A percentile compares a stretch with the other conserved stretches of the same genome.
Conservation (phyloP, 2,113 vertebrate species). For the Sturnus vulgaris region DNA sequence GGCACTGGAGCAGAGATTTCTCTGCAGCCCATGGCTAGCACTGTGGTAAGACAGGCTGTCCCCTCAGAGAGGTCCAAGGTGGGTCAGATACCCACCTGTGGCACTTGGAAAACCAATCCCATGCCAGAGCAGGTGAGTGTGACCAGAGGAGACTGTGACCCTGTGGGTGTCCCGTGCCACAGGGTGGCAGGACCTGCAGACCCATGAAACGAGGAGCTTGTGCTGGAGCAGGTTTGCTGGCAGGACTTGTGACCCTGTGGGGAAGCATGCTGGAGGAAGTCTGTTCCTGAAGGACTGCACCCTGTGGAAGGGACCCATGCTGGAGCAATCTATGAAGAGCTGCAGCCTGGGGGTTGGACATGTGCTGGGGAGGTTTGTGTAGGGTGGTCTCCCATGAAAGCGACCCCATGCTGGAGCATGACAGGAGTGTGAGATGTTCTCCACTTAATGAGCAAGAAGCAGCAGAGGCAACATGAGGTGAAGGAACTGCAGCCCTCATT, state of each 20-base stretch:
- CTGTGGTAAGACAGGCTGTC: background rate
- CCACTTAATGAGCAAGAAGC: background rate
- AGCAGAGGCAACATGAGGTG: background rate
- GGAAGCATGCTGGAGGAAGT: background rate
- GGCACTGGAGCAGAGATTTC: background rate
- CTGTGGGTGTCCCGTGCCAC: no score
- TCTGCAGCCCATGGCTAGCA: background rate
- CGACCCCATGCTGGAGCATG: fast-evolving
- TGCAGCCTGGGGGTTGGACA: background rate
- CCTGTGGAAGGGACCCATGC: background rate
- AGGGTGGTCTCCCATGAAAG: background rate
- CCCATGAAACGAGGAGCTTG: fast-evolving
- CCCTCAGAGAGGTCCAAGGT: background rate
- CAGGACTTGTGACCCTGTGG: background rate
- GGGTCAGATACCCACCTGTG: background rate
- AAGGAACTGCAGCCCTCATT: background rate
- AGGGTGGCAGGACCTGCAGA: background rate
- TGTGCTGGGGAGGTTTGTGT: background rate
- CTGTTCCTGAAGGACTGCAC: background rate
- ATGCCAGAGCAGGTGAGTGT: background rate
- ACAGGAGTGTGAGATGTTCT: background rate
- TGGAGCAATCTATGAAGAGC: background rate
- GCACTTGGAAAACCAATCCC: background rate
- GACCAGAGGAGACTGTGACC: background rate
- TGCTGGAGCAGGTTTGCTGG: background rate